phyloP scores from a whole-genome alignment of 1,140 invertebrate species.

The Camponotus pennsylvanicus region DNA sequence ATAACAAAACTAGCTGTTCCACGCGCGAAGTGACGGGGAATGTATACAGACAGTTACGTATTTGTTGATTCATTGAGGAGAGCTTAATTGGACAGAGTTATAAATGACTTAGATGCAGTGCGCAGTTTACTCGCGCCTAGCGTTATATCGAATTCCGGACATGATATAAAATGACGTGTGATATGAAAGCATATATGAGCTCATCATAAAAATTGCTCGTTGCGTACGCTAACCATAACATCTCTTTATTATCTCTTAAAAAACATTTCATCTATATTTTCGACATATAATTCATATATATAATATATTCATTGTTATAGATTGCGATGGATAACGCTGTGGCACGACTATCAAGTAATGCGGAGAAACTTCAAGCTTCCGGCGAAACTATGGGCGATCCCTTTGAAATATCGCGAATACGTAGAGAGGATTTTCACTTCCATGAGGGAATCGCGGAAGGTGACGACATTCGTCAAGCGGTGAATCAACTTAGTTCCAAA shows the following conservation, averaged over 20 bases:
- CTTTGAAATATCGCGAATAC: conserved; percentile 95
- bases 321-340: conserved; percentile 96
- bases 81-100: conserved; percentile 48
- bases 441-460: conserved; percentile 92
- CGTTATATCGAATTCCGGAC: conserved; percentile 14
- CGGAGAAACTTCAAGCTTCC: conserved; percentile 89
- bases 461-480: conserved; percentile 95
- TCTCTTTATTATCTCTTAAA: background rate
- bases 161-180: background rate
- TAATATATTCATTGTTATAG: conserved; percentile 75
- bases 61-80: conserved; percentile 54
- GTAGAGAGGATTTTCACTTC: conserved; percentile 94
- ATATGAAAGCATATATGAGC: background rate
- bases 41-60: conserved; percentile 28
- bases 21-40: conserved; percentile 35
- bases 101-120: conserved; percentile 16
- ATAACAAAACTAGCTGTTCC: conserved; percentile 3
- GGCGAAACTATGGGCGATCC: conserved; percentile 95
- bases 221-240: background rate
- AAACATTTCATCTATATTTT: background rate
- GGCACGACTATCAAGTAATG: conserved; percentile 89
- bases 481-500: conserved; percentile 89
- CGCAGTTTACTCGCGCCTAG: background rate
- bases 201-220: conserved; percentile 17
- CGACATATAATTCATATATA: background rate